Evolutionary conservation across 2,797 vertebrate species (phyloP), one percentile per base, ranked within the genome.

Genomic region (Podargus strigoides): DNA sequence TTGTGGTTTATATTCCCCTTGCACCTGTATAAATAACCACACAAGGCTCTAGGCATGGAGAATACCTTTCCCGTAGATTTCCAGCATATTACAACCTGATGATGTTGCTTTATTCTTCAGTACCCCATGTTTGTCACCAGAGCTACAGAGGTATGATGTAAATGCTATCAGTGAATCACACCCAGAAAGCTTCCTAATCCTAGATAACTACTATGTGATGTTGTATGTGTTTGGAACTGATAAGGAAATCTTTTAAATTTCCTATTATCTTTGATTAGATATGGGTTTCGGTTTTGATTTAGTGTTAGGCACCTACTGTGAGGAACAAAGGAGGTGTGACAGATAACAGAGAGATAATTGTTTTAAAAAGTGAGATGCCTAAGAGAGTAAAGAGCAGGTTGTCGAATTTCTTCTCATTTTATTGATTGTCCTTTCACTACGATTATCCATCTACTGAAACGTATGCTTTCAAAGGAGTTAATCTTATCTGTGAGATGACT

Each of bases 401-500:
- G 85, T 83, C 95, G 89, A 94, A 91, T 95, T 89, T 94, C 56
- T 95, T 96, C 74, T 91, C 32, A 18, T 95, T 92, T 59, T 92
- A 96, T 95, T 78, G 79, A 96, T 94, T 93, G 79, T 89, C 27
- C 73, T 94, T 92, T 92, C 81, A 78, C 68, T 91, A 67, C 4
- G 14, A 94, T 97, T 97, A 94, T 67, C 91, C 95, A 85, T 96
- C 88, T 95, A 88, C 5, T 3, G 94, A 96, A 97, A 84, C 72
- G 81, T 89, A 83, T 84, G 90, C 60, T 96, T 96, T 92, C 79
- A 94, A 95, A 92, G 46, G 53, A 56, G 93, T 85, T 81, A 91
- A 73, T 78, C 88, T 93, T 94, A 87, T 94, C 89, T 85, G 46
- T 69, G 75, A 67, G 80, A 86, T 77, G 63, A 81, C 80, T 94